Evolutionary conservation across 2,888 invertebrate genomes (phyloP), one percentile per base, ranked within the genome.

Genomic region (Xylota sylvarum): DNA sequence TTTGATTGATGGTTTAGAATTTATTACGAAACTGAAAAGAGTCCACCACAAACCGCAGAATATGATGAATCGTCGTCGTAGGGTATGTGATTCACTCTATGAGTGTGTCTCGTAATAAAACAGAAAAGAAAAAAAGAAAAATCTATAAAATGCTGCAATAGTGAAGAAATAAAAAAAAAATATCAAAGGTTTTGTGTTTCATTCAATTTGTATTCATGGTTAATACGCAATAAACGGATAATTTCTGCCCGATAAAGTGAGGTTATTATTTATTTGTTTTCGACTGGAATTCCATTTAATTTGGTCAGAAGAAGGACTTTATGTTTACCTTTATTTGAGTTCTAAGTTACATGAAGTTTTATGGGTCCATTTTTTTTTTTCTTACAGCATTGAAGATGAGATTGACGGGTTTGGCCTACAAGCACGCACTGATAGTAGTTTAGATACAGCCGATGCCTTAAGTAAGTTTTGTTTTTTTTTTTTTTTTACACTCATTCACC

Each of bases 301-400:
- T 46, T 10, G 17, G 52, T 10, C 19, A n/a, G 9, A 55, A 19
- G 43, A 65, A 65, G 64, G 55, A 55, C 35, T 5, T 43, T 48
- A n/a, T 64, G 14, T 58, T n/a, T n/a, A 2, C 4, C 43, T 32
- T 10, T 55, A 14, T 70, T 23, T n/a, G 0, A 5, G n/a, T 52
- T 1, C 10, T 52, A n/a, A 43, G 2, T 56, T 10, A 48, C 9
- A 43, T 40, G 58, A 23, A n/a, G 12, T 40, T 40, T 30, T 73
- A 7, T n/a, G 10, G 27, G n/a, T 23, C 23, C 3, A 23, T 37
- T 27, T 27, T 72, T 48, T 3, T 58, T 52, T 70, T 4, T 2
- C 43, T 85, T 80, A 55, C 48, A 85, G 85, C 46, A 14, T 85
- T 9, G 73, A 78, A 14, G 85, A 85, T 65, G 80, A 77, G 0